Evolutionary conservation across 1,140 invertebrate species (phyloP).

Genomic region (Drosophila truncata): DNA sequence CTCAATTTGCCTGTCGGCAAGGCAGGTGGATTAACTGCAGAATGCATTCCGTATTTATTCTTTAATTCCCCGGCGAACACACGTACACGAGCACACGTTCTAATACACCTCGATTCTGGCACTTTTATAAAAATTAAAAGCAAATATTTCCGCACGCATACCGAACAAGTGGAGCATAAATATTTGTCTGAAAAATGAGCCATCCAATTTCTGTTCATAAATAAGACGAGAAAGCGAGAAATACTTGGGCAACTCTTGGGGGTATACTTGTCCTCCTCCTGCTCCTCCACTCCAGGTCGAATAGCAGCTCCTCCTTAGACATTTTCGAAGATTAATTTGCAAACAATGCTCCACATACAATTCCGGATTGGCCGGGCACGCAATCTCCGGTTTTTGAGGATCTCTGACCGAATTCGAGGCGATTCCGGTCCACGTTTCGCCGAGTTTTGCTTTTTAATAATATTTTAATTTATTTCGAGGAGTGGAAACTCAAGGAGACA

Average conservation of each 20-base stretch:
- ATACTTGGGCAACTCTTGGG: conserved; percentile 16
- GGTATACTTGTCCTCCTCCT: no score
- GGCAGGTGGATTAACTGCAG: conserved; percentile 42
- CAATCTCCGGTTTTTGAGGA: conserved; percentile 42
- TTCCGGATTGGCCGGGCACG: conserved; percentile 47
- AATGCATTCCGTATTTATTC: conserved; percentile 45
- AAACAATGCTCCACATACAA: conserved; percentile 54
- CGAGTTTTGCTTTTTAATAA: conserved; percentile 43
- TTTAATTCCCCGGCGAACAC: conserved; percentile 21
- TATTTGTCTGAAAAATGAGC: conserved; percentile 64
- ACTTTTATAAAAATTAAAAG: conserved; percentile 70
- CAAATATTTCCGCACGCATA: conserved; percentile 66
- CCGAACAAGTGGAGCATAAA: conserved; percentile 50
- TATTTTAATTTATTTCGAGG: conserved; percentile 58
- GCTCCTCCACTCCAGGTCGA: not conserved
- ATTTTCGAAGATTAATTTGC: conserved; percentile 65
- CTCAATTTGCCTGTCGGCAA: conserved; percentile 41
- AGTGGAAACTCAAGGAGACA: conserved; percentile 34
- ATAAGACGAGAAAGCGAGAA: conserved; percentile 33
- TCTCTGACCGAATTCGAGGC: conserved; percentile 24
- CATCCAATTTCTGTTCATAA: conserved; percentile 44
- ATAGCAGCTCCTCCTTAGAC: conserved; percentile 12
- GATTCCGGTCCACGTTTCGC: conserved; percentile 49
- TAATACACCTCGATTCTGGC: conserved; percentile 19
- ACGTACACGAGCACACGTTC: not conserved